phyloP scores from a whole-genome alignment of 2,888 invertebrate genomes.

The Leptodirus hochenwartii region DNA sequence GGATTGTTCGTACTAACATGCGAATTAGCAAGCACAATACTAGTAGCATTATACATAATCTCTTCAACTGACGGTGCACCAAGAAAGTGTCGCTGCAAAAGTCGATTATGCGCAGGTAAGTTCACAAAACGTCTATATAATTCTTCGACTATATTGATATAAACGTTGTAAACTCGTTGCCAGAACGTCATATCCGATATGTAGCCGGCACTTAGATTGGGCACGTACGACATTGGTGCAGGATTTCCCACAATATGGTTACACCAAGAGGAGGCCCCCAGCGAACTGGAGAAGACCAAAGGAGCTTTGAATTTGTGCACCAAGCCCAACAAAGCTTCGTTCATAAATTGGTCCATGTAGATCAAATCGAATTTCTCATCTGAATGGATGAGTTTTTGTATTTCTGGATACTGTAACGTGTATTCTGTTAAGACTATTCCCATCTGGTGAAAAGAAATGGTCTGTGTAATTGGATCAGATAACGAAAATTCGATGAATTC shows the following conservation, averaged over 20 bases:
- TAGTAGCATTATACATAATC: constrained; percentile 15
- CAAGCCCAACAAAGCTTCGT: constrained; percentile 16
- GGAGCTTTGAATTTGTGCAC: constrained; percentile 16
- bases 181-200: constrained; percentile 15
- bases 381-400: constrained; percentile 17
- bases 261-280: constrained; percentile 13
- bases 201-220: constrained; percentile 11
- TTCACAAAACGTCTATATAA: constrained; percentile 8
- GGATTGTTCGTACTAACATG: constrained; percentile 31
- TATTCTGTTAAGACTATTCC: constrained; percentile 9
- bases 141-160: constrained; percentile 18
- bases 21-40: constrained; percentile 30
- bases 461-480: constrained; percentile 8
- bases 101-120: constrained; percentile 13
- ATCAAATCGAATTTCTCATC: constrained; percentile 18
- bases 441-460: constrained; percentile 9
- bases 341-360: constrained; percentile 18
- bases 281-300: constrained; percentile 14
- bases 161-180: constrained; percentile 14
- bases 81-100: constrained; percentile 18
- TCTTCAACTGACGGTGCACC: constrained; percentile 16
- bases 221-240: constrained; percentile 13
- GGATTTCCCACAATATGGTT: constrained; percentile 17
- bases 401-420: constrained; percentile 12
- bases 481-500: constrained; percentile 9